A percentile compares a stretch with the other conserved stretches of the same genome.
Conservation (phyloP, 2,797 vertebrate species). For the Acestrorhynchus altus region DNA sequence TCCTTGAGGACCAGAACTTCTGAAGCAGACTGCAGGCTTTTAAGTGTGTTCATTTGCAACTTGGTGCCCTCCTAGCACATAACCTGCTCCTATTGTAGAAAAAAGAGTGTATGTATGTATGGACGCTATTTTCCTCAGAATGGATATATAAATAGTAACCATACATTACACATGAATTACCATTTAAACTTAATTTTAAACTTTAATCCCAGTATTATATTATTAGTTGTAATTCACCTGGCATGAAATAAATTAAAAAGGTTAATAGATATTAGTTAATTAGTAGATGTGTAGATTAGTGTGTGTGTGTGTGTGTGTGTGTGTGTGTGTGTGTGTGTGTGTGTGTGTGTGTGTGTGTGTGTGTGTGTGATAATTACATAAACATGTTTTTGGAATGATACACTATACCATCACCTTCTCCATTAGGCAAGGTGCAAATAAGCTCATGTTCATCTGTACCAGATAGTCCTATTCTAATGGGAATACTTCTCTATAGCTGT, state of each 20-base stretch:
- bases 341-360: too few relatives aligned
- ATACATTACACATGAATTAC: neutral
- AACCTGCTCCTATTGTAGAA: conserved; percentile 39
- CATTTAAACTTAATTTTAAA: neutral
- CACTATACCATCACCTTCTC: too few relatives aligned
- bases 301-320: too few relatives aligned
- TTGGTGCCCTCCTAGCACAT: conserved; percentile 25
- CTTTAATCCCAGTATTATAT: neutral
- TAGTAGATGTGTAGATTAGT: too few relatives aligned
- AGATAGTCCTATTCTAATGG: too few relatives aligned
- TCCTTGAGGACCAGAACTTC: conserved; percentile 21
- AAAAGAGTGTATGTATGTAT: conserved; percentile 23
- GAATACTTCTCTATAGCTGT: too few relatives aligned
- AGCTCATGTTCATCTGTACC: too few relatives aligned
- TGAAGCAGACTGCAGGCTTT: conserved; percentile 11
- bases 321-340: too few relatives aligned
- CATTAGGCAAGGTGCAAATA: too few relatives aligned
- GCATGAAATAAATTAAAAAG: neutral
- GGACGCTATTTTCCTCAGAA: neutral
- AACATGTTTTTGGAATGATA: neutral
- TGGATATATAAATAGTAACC: neutral
- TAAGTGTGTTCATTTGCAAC: conserved; percentile 41
- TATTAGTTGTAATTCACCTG: neutral
- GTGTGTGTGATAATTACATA: neutral
- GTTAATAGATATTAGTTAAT: too few relatives aligned